A percentile compares a stretch with the other conserved stretches of the same genome.
These are phyloP conservation scores for Strongylocentrotus purpuratus DNA, from an alignment of 35 echinoderm and acorn worm genomes.

Conservation along the genomic window DNA sequence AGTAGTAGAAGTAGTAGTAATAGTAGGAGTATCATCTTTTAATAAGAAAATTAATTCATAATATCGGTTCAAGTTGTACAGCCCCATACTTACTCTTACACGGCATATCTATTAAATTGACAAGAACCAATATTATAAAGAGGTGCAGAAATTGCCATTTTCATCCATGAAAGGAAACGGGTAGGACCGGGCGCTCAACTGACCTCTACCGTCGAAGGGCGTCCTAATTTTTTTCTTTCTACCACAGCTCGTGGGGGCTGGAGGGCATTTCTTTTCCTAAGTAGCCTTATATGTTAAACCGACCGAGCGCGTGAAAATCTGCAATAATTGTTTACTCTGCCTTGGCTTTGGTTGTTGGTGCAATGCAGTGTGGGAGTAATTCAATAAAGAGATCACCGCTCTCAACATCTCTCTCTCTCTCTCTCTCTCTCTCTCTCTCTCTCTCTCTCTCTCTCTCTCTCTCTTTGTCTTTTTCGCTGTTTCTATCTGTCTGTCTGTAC, in stretches of 20 bases:
- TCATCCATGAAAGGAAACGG: background rate
- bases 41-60: too few species aligned
- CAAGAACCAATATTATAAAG: too few species aligned
- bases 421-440: background rate
- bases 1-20: too few species aligned
- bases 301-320: conserved; percentile 21
- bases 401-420: background rate
- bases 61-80: too few species aligned
- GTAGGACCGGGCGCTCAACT: background rate
- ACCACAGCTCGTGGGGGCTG: background rate
- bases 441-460: background rate
- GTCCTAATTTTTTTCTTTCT: background rate
- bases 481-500: too few species aligned
- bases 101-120: too few species aligned
- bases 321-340: conserved; percentile 36
- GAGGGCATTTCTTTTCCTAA: conserved; percentile 7
- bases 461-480: too few species aligned
- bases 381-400: conserved; percentile 22
- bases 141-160: background rate
- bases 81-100: too few species aligned
- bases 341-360: conserved; percentile 12
- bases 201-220: conserved; percentile 5
- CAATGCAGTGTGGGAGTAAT: conserved; percentile 7
- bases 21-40: too few species aligned
- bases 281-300: conserved; percentile 17